phyloP scores from a whole-genome alignment of 1,140 invertebrate genomes.

The Aradophagus sp. region DNA sequence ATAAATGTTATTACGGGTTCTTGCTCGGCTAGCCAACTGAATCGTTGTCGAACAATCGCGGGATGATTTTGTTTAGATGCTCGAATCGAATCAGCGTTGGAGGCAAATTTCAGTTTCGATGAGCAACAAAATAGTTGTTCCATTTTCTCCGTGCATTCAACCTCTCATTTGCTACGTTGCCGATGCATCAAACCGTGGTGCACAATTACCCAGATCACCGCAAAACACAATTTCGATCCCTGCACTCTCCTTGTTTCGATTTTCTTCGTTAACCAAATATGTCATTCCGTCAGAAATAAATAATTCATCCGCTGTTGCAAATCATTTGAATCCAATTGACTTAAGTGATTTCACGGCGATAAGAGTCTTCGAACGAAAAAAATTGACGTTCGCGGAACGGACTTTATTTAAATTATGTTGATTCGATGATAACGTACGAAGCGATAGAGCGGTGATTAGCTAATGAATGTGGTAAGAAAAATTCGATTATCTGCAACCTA shows the following conservation, averaged over 20 bases:
- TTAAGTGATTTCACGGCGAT: conserved; percentile 2
- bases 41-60: no score
- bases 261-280: conserved; percentile 32
- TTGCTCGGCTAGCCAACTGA: no score
- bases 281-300: conserved; percentile 36
- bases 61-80: no score
- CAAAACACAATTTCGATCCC: conserved; percentile 19
- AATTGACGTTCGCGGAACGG: no score
- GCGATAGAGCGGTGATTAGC: no score
- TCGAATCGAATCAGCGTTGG: no score
- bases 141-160: not conserved
- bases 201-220: conserved; percentile 12
- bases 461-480: no score
- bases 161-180: conserved; percentile 1
- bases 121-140: not conserved
- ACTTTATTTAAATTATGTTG: conserved; percentile 3
- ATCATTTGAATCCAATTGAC: conserved; percentile 22
- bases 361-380: conserved; percentile 5
- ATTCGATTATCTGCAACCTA: no score
- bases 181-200: conserved; percentile 6
- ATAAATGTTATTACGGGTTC: no score
- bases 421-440: not conserved
- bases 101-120: conserved; percentile 1
- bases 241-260: conserved; percentile 4
- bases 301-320: conserved; percentile 20